phyloP scores from a whole-genome alignment of 1,140 invertebrate genomes.

The Lepidurus apus region DNA sequence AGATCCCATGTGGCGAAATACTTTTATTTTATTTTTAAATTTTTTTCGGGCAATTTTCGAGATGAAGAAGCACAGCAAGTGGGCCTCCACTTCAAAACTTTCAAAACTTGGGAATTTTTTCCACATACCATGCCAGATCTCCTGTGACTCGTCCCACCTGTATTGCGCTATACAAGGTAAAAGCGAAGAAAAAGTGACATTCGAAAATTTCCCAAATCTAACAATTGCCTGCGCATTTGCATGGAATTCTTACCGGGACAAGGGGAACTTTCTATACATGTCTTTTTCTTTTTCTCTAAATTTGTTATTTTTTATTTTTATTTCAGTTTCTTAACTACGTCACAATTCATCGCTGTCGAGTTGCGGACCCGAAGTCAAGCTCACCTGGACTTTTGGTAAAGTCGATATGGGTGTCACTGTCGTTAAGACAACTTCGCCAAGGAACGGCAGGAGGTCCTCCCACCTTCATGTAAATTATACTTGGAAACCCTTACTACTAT shows the following conservation, averaged over 20 bases:
- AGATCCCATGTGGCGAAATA: background rate
- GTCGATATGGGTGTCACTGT: constrained; percentile 18
- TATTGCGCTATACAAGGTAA: too few species aligned
- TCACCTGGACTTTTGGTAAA: background rate
- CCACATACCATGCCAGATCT: too few species aligned
- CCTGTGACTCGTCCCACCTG: too few species aligned
- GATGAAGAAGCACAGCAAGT: background rate
- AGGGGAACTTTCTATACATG: too few species aligned
- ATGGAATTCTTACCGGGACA: background rate
- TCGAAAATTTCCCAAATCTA: too few species aligned
- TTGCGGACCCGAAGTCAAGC: background rate
- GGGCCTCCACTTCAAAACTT: background rate
- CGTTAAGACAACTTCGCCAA: constrained; percentile 15
- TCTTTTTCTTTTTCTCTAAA: too few species aligned
- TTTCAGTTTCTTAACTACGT: background rate
- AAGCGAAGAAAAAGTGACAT: too few species aligned
- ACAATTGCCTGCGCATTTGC: background rate
- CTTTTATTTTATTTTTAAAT: background rate
- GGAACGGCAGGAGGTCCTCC: constrained; percentile 16
- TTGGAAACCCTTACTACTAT: background rate
- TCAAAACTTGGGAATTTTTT: too few species aligned
- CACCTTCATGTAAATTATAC: constrained; percentile 22
- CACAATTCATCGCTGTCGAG: constrained; percentile 1
- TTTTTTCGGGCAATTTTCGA: background rate
- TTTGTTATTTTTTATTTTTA: too few species aligned